Base-by-base conservation (phyloP, 1,140 invertebrate species). In the Holcopasites calliopsidis region DNA sequence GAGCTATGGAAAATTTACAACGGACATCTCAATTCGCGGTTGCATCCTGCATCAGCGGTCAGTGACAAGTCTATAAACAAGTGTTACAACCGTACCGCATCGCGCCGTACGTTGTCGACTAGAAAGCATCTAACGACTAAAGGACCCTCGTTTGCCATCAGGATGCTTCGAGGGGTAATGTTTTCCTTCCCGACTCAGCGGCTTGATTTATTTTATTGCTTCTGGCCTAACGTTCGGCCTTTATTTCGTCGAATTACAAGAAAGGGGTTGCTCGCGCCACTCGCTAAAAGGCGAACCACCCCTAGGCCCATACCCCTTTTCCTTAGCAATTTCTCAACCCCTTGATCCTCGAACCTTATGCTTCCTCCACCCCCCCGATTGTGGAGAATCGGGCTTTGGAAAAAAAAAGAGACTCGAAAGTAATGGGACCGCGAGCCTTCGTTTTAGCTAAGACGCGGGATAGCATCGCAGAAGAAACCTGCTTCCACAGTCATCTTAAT, bases 121-220 rank as follows among this genome's bases (percentile, higher is more conserved):
- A 47, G 73, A 47, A 64, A 65, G 62, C 58, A 79, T 76, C 70
- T 57, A 80, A 81, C 82, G 80, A 75, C 49, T 64, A 65, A 66
- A 79, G 71, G 83, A 84, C 77, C 80, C 84, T 85, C 81, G 80
- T 83, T 85, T 85, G 77, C 83, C 76, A 85, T 72, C 47, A 71
- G 65, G 72, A 77, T 80, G 70, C 84, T 80, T 65, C 57, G 55
- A 79, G 82, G 71, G 66, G 80, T 85, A 85, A 85, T 85, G 84
- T 83, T 85, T 85, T 85, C 80, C 84, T 85, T 85, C 73, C 83
- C 74, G 74, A 83, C 80, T 74, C 55, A 55, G 54, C 66, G 65
- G 66, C 74, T 85, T 85, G 84, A 85, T 85, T 85, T 85, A 85
- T 85, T 85, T 85, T 85, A 85, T 85, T 85, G 77, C 84, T 85